Evolutionary conservation across 2,113 vertebrate species (phyloP), one percentile per base, ranked within the genome.

Genomic region (Passerina amoena): DNA sequence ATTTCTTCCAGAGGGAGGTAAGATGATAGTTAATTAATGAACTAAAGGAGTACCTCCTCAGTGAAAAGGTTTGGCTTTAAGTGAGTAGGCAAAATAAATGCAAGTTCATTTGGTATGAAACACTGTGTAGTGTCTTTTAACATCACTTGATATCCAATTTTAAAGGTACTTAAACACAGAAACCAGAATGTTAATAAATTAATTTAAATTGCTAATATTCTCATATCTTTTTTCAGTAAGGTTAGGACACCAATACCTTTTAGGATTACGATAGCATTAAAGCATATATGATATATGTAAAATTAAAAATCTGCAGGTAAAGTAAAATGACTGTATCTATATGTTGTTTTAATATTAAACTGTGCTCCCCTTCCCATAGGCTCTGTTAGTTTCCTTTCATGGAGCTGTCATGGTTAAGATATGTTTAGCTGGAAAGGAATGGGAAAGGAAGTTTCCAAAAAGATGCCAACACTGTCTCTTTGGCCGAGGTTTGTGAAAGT

Each of bases 1-100:
- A 99, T 98, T 98, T 98, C 97, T 99, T 99, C 98, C 99, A 99
- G 97, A 98, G 98, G n/a, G 98, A 99, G 99, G 99, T 99, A 96
- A 98, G 97, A 88, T 11, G 24, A 47, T 3, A 7, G 16, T 63
- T 78, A 87, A 24, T 68, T 73, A 2, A 47, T 60, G 24, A 86
- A 27, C 69, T 84, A 24, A 60, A 70, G 38, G 33, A 80, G 13
- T 85, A n/a, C 8, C 7, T 83, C 21, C 56, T 70, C 9, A n/a
- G 8, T 80, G 71, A 68, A 70, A 51, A 71, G 28, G 11, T 42
- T 86, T 65, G 4, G 1, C n/a, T 92, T 75, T 65, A 70, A 82
- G 22, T 68, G 37, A 63, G 15, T 47, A 71, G 27, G 22, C 56
- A 48, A 70, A 77, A 53, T 47, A 76, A 85, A 40, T 86, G 72